These are phyloP conservation scores for Samia ricini DNA, from an alignment of 1,140 invertebrate genomes.

Conservation along the genomic window DNA sequence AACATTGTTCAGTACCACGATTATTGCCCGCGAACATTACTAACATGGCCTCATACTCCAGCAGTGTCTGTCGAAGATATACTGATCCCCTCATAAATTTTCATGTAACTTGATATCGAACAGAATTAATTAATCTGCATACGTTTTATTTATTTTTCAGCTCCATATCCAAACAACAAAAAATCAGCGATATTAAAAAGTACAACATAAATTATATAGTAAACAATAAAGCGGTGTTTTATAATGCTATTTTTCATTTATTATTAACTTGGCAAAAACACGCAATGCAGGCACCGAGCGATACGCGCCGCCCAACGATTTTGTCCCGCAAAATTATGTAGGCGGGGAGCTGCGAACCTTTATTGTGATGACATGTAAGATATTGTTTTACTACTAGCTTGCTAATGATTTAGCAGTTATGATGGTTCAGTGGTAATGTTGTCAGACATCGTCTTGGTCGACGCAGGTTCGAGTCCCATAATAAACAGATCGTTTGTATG, in stretches of 20 bases:
- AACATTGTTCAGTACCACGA: too few species aligned
- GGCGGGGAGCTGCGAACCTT: conserved; percentile 8
- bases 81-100: too few species aligned
- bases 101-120: too few species aligned
- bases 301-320: conserved; percentile 3
- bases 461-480: too few species aligned
- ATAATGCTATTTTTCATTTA: conserved; percentile 37
- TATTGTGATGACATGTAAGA: neutral
- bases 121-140: too few species aligned
- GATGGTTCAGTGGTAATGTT: too few species aligned
- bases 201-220: neutral
- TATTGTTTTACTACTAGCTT: neutral
- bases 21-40: too few species aligned
- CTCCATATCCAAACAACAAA: neutral
- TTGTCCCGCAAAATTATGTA: conserved; percentile 2
- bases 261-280: conserved; percentile 30
- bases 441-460: too few species aligned
- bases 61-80: too few species aligned
- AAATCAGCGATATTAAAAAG: neutral
- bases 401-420: too few species aligned
- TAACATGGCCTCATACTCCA: too few species aligned
- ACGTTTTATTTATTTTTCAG: neutral
- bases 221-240: conserved; percentile 31
- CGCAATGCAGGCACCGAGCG: conserved; percentile 26
- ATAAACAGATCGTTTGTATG: too few species aligned